Conservation (phyloP, 1,140 invertebrate species). For the Hycleus cichorii region DNA sequence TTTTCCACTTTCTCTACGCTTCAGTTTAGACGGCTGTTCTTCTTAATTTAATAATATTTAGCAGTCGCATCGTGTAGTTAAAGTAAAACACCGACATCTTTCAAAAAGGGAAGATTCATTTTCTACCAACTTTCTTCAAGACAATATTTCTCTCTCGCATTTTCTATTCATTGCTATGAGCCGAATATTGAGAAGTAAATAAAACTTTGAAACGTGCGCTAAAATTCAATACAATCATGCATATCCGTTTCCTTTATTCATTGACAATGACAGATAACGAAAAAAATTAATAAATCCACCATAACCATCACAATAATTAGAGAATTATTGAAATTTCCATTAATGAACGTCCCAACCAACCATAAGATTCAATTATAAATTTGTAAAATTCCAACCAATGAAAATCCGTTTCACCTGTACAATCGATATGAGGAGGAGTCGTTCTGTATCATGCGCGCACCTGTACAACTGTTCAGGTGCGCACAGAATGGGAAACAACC, state of each 20-base stretch:
- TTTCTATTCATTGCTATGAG: constrained; percentile 5
- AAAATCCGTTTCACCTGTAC: constrained; percentile 17
- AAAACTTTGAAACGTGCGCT: constrained; percentile 19
- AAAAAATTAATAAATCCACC: too few relatives aligned
- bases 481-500: constrained; percentile 17
- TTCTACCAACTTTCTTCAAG: constrained; percentile 27
- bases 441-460: constrained; percentile 20
- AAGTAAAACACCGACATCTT: constrained; percentile 29
- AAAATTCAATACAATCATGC: constrained; percentile 10
- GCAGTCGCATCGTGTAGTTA: constrained; percentile 26
- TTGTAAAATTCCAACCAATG: background rate
- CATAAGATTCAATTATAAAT: constrained; percentile 9
- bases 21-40: constrained; percentile 30
- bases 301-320: too few relatives aligned
- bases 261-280: constrained; percentile 15
- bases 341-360: constrained; percentile 24
- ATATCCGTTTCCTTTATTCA: constrained; percentile 19
- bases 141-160: constrained; percentile 16
- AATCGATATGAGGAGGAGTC: constrained; percentile 3
- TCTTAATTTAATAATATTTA: constrained; percentile 36
- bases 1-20: constrained; percentile 19
- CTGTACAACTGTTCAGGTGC: constrained; percentile 17
- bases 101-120: constrained; percentile 20
- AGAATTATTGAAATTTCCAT: constrained; percentile 2
- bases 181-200: constrained; percentile 21